Evolutionary conservation across 1,140 invertebrate genomes (phyloP), one percentile per base, ranked within the genome.

Genomic region (Lethocerus indicus): DNA sequence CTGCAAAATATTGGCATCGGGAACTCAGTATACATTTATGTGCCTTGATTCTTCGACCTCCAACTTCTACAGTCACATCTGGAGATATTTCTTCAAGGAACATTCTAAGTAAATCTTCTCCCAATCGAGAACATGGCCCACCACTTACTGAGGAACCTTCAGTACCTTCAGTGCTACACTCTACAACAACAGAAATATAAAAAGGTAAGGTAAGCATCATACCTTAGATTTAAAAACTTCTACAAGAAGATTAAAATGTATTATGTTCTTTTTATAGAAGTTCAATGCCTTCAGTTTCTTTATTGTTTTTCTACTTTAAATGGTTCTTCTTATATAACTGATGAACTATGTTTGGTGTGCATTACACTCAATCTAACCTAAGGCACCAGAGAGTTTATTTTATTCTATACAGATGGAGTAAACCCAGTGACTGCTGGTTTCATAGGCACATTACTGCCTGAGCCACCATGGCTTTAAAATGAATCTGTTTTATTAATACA

Each of bases 21-120:
- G 86, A 87, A 46, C 83, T 79, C 45, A 91, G 66, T 57, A 93
- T 87, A 64, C 87, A 91, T 65, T 89, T 90, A 62, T 93, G 88
- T 16, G 86, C 86, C 61, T 78, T 79, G 35, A 91, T 81, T 49
- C 78, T 70, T 6, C 78, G 72, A 1, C 82, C 85, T 21, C 75
- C 75, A 13, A 89, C 83, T 59, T 84, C 79, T 2, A 88, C 78
- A 13, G 75, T 75, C 44, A 89, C 84, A 64, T 92, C 87, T 18
- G 83, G 77, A 58, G 81, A 81, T 36, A 88, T 82, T 66, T 90
- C 87, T 59, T 90, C 84, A 41, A 90, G 64, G 61, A 90, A 91
- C 83, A 90, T 89, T 49, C 82, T 71, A 7, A 92, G 64, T 14
- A 93, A 65, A 67, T 91, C 87, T 62, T 87, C 82, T 0, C 87